These are phyloP conservation scores for Meloidogyne hapla DNA, from an alignment of 1,140 invertebrate species.

Conservation along the genomic window DNA sequence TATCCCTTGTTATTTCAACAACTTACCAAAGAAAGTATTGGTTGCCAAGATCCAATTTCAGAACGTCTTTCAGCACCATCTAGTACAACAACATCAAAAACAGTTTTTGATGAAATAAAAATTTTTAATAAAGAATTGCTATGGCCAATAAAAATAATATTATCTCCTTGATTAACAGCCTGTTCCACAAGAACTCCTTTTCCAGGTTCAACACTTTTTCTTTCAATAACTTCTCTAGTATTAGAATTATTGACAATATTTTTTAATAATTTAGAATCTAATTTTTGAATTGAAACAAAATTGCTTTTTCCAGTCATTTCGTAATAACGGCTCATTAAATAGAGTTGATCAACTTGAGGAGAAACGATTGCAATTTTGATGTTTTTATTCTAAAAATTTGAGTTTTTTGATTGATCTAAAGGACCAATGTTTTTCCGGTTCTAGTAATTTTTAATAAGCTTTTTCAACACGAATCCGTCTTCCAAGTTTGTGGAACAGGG, in stretches of 20 bases:
- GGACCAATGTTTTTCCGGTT: too few species aligned
- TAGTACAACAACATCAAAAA: neutral
- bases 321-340: neutral
- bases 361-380: neutral
- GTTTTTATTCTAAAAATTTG: neutral
- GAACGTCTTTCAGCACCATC: neutral
- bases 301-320: neutral
- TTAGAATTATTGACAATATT: neutral
- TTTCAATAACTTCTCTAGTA: neutral
- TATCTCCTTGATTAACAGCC: neutral
- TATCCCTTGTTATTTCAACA: neutral
- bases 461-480: too few species aligned
- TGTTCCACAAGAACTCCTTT: neutral
- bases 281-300: neutral
- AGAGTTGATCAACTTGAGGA: neutral
- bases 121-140: conserved; percentile 1
- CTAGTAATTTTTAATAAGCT: too few species aligned
- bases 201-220: conserved; percentile 2
- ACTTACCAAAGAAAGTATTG: neutral
- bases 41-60: neutral
- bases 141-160: neutral
- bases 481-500: too few species aligned
- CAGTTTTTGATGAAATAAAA: neutral
- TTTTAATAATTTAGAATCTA: neutral
- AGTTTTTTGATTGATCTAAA: neutral